phyloP scores from a whole-genome alignment of 2,888 invertebrate species.

The Pristionchus exspectatus region DNA sequence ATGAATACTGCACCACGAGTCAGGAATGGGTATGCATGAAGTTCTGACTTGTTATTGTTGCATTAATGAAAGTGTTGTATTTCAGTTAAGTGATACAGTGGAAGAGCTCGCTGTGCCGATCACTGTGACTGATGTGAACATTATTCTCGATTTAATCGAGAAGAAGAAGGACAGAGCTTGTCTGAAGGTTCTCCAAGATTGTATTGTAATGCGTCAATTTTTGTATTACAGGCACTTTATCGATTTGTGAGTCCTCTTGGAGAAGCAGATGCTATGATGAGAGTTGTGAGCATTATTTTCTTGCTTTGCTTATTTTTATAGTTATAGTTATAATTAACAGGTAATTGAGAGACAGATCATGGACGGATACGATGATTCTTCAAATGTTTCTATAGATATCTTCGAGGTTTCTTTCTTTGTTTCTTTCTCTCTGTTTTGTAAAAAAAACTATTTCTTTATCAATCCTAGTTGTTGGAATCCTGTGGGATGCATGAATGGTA shows the following conservation, averaged over 20 bases:
- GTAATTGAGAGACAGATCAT: constrained; percentile 9
- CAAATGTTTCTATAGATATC: background rate
- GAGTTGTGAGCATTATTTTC: background rate
- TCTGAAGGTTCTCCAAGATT: background rate
- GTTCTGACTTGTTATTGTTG: background rate
- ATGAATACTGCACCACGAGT: background rate
- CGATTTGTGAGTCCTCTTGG: background rate
- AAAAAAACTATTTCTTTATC: background rate
- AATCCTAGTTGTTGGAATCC: too few species aligned
- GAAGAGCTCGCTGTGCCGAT: constrained; percentile 24
- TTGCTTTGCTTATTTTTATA: background rate
- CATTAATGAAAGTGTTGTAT: background rate
- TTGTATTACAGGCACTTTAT: background rate
- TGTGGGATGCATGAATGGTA: too few species aligned
- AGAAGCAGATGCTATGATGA: background rate
- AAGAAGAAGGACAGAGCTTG: background rate
- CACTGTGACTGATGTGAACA: background rate
- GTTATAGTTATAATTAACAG: background rate
- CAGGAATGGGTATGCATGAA: background rate
- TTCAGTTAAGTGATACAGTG: background rate
- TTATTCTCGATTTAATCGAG: constrained; percentile 29
- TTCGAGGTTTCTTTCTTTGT: background rate
- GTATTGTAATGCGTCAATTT: background rate
- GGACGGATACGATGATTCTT: background rate
- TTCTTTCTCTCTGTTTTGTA: background rate